These are phyloP conservation scores for Mesorhabditis sp. DNA, from an alignment of 2,888 invertebrate species.

Conservation along the genomic window DNA sequence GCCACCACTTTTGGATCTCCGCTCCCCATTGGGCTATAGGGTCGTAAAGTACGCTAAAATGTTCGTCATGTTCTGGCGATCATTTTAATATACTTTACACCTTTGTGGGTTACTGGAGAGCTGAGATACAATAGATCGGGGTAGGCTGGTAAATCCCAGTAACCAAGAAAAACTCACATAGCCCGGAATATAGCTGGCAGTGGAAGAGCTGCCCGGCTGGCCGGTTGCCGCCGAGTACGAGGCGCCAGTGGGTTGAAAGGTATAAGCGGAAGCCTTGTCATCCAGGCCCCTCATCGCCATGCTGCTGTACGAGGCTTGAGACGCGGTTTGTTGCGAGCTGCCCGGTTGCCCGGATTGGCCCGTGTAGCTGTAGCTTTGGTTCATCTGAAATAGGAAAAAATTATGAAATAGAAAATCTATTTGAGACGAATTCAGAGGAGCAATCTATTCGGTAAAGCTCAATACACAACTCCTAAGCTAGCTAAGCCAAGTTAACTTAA, in stretches of 20 bases:
- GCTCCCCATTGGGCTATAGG: no score
- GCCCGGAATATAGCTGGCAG: not conserved
- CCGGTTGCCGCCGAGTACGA: not conserved
- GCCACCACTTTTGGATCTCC: no score
- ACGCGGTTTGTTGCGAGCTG: not conserved
- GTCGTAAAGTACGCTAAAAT: no score
- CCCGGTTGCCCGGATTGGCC: not conserved
- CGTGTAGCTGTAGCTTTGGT: not conserved
- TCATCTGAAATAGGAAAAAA: not conserved
- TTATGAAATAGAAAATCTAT: not conserved
- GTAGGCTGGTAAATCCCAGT: no score
- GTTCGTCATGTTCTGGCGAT: no score
- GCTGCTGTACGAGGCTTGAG: not conserved
- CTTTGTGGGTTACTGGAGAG: no score
- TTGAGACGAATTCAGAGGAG: not conserved
- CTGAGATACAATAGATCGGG: no score
- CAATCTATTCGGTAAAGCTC: no score
- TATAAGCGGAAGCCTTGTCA: not conserved
- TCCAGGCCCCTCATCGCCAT: not conserved
- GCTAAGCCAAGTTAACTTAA: no score
- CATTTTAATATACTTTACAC: no score
- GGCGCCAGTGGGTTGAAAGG: not conserved
- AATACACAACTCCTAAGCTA: no score
- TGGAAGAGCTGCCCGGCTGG: conserved; percentile 1
- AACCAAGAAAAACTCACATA: not conserved